These are phyloP conservation scores for Platycheirus albimanus DNA, from an alignment of 2,888 invertebrate species.

Conservation along the genomic window DNA sequence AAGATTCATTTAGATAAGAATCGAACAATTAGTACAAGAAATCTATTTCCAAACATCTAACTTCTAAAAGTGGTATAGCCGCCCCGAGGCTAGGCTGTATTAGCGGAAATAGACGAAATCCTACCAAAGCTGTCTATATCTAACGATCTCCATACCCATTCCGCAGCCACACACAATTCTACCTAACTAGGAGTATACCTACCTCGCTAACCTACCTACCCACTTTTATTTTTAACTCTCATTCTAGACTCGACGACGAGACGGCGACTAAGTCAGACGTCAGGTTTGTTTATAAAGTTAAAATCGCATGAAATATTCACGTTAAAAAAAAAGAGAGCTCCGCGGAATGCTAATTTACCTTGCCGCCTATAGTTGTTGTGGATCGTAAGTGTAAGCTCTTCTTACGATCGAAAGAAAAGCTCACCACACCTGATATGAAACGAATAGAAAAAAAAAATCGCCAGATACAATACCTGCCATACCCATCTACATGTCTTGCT, in stretches of 20 bases:
- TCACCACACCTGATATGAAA: slow-evolving; percentile 45
- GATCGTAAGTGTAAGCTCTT: slow-evolving; percentile 57
- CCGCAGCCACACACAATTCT: slow-evolving; percentile 31
- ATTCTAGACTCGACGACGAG: slow-evolving; percentile 22
- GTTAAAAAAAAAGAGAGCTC: slow-evolving; percentile 15
- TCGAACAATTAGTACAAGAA: slow-evolving; percentile 8
- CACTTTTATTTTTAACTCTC: slow-evolving; percentile 41
- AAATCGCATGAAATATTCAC: slow-evolving; percentile 37
- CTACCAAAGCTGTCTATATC: slow-evolving; percentile 33
- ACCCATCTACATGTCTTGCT: slow-evolving; percentile 33
- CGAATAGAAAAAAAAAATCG: slow-evolving; percentile 20
- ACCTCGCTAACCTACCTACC: slow-evolving; percentile 16
- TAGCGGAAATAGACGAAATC: slow-evolving; percentile 44
- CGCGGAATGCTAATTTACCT: slow-evolving; percentile 28
- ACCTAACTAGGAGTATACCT: background rate
- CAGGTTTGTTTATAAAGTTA: slow-evolving; percentile 54
- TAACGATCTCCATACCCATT: slow-evolving; percentile 16
- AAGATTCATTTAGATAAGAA: slow-evolving; percentile 14
- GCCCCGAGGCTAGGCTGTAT: slow-evolving; percentile 7
- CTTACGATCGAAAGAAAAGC: slow-evolving; percentile 43
- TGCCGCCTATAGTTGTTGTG: slow-evolving; percentile 45
- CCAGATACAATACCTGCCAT: slow-evolving; percentile 18
- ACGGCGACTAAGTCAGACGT: slow-evolving; percentile 4
- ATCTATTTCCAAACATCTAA: no score
- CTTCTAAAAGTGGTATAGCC: no score